Base-by-base conservation (phyloP, 53 echinoderm and acorn worm species). In the Henricia sp. region DNA sequence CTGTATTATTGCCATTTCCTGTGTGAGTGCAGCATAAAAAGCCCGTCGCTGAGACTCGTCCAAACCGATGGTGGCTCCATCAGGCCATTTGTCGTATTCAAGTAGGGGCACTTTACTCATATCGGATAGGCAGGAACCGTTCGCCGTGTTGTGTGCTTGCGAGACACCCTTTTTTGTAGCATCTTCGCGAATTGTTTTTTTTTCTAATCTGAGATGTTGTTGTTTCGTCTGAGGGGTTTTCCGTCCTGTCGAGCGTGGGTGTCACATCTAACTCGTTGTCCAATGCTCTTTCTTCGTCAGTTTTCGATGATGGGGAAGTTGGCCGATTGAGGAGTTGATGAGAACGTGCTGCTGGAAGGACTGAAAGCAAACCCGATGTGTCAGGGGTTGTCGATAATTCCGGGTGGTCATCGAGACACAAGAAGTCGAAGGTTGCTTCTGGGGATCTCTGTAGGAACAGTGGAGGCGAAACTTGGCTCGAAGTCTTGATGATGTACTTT, bases 11-110 rank as follows among this genome's bases (percentile, higher is more conserved):
- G 88, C 88, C 35, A 95, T 44, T 60, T 93, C 84, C 4, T 74
- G 85, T 2, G 86, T 87, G 14, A 95, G 83, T 24, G 95, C 95
- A 8, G 91, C 67, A 28, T 89, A 56, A 19, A 93, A 82, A 11
- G 95, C 95, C 6, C 54, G 37, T 60, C 91, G 70, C 51, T 95
- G 95, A 33, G 93, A 85, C 25, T 84, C 65, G 32, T 95, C 95
- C 28, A 95, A 77, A 44, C 52, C 30, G 17, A 90, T 19, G 11
- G 24, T 26, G 32, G 68, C 86, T 33, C 39, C 57, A 14, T 56
- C 33, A 29, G 95, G 95, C 95, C 95, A 95, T 11, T 57, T 6
- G 23, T 83, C 68, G 11, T 76, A 71, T 2, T 84, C 53, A 29
- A 36, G 58, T 37, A 89, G 46, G 2, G 28, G 50, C 27, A 64